Evolutionary conservation across 2,797 vertebrate genomes (phyloP), one percentile per base, ranked within the genome.

Genomic region (Tadarida brasiliensis): DNA sequence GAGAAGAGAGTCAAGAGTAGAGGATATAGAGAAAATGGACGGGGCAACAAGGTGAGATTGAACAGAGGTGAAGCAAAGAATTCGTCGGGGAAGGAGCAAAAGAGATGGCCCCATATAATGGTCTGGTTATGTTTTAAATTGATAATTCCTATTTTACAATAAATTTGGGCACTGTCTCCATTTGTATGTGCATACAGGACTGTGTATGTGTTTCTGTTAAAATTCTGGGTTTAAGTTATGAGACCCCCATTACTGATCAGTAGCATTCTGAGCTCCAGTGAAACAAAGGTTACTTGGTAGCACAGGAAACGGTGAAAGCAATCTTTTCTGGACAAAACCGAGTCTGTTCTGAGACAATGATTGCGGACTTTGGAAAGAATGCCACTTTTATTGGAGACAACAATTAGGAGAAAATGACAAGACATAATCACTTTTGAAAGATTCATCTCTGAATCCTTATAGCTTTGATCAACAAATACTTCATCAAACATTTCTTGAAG

Each of bases 301-400:
- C 76, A 73, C 70, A 70, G 71, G 61, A 90, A 95, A 95, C 24
- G 10, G 67, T 89, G 65, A 92, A 87, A 81, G 26, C 74, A 84
- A 81, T 96, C 54, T 96, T 86, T 44, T 71, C 80, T 71, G 20
- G 59, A 94, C 59, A 86, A 85, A 95, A 80, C 49, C 14, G 70
- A 93, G 30, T 90, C 56, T 92, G 77, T 81, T 87, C 59, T 94
- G 85, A 90, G 76, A 85, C 49, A 87, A 67, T 80, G 85, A 82
- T 54, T 74, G 47, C 0, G 1, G 54, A 94, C 74, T 95, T 94
- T 84, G 65, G 28, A 83, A 90, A 94, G 76, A 87, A 59, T 82
- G 70, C 12, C 47, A 20, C 39, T 88, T 94, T 85, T 35, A 85
- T 82, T 87, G 68, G n/a, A 88, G 73, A 90, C 2, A 82, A 8